These are phyloP conservation scores for Anthopleura sola DNA, from an alignment of 64 coral and sea anemone species.

Conservation along the genomic window DNA sequence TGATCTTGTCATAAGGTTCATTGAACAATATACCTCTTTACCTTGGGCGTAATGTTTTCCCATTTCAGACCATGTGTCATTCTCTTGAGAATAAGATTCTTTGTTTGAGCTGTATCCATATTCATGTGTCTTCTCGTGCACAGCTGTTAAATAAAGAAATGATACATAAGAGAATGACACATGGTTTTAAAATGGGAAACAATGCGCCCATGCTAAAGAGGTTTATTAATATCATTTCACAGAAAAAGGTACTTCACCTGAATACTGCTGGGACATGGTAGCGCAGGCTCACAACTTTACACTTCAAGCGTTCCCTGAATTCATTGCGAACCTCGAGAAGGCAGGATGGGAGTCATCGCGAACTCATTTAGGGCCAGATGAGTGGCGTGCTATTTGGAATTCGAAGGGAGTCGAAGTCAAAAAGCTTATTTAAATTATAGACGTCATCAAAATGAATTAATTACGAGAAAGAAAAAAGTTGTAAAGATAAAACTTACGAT, in stretches of 20 bases:
- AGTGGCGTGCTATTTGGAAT: slow-evolving; percentile 96
- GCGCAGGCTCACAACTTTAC: slow-evolving; percentile 95
- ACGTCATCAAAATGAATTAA: not conserved
- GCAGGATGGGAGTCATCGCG: slow-evolving; percentile 89
- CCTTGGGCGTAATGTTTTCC: too few species aligned
- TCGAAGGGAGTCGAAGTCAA: slow-evolving; percentile 62
- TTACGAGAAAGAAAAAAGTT: not conserved
- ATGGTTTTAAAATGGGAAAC: not conserved
- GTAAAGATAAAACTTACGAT: not conserved
- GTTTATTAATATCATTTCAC: not conserved
- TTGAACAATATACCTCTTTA: too few species aligned
- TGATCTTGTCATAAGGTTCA: too few species aligned
- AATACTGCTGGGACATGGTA: slow-evolving; percentile 75
- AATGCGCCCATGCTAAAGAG: not conserved
- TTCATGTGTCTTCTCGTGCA: too few species aligned
- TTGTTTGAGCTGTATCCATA: too few species aligned
- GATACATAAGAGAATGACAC: not conserved
- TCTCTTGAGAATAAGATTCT: too few species aligned
- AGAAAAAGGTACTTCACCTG: slow-evolving; percentile 42
- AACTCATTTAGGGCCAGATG: slow-evolving; percentile 87
- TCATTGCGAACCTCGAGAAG: slow-evolving; percentile 55
- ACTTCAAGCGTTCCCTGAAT: slow-evolving; percentile 69
- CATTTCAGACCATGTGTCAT: too few species aligned
- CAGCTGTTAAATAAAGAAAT: too few species aligned
- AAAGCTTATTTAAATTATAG: slow-evolving; percentile 54